phyloP scores from a whole-genome alignment of 2,797 vertebrate genomes.

The Pempheris klunzingeri region DNA sequence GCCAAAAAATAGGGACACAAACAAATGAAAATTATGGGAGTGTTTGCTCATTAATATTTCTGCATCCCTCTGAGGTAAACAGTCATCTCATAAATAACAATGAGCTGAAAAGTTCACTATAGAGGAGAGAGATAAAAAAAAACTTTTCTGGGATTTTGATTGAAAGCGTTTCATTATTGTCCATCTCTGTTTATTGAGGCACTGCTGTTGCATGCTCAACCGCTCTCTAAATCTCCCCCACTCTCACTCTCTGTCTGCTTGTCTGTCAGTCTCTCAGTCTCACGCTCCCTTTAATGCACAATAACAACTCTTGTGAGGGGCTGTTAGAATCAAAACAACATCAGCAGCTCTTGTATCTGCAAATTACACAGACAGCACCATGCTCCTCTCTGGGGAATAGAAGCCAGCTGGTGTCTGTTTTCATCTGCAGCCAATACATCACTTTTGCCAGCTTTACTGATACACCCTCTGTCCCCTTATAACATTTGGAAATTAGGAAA shows the following conservation, averaged over 20 bases:
- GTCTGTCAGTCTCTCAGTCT: conserved; percentile 77
- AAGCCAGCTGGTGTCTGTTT: conserved; percentile 89
- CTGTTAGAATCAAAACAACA: conserved; percentile 87
- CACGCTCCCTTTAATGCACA: conserved; percentile 81
- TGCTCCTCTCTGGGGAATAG: conserved; percentile 80
- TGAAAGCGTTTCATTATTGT: conserved; percentile 71
- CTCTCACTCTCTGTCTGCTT: conserved; percentile 53
- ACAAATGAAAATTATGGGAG: conserved; percentile 57
- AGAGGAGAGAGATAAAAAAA: conserved; percentile 46
- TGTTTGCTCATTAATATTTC: conserved; percentile 69
- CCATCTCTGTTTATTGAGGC: conserved; percentile 62
- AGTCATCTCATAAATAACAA: conserved; percentile 63
- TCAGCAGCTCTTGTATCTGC: conserved; percentile 85
- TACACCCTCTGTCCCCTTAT: conserved; percentile 80
- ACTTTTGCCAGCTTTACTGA: conserved; percentile 78
- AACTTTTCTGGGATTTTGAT: conserved; percentile 57
- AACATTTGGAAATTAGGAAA: conserved; percentile 83
- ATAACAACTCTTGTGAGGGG: conserved; percentile 85
- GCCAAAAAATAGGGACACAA: conserved; percentile 37
- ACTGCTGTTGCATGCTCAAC: conserved; percentile 25
- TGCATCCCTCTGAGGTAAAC: conserved; percentile 32
- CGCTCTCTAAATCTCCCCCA: conserved; percentile 45
- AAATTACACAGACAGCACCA: conserved; percentile 85
- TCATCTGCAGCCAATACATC: conserved; percentile 88
- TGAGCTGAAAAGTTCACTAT: conserved; percentile 63